Evolutionary conservation across 1,140 invertebrate species (phyloP).

Genomic region (Centruroides sculpturatus): DNA sequence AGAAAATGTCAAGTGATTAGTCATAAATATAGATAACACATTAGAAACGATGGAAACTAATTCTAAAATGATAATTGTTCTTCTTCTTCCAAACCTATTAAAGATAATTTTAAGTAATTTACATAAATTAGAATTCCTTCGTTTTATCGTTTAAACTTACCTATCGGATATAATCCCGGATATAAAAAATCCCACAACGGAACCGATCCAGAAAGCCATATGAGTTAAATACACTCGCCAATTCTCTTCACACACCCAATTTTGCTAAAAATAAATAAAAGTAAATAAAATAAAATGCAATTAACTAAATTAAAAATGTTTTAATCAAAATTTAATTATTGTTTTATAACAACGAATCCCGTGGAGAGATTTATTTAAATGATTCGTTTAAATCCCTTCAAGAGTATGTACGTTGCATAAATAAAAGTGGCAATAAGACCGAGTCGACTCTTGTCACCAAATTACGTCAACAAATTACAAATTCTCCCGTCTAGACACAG

Average conservation of each 20-base stretch:
- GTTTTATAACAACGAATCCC: too few species aligned
- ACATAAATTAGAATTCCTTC: not conserved
- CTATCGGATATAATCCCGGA: conserved; percentile 14
- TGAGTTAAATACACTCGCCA: conserved; percentile 15
- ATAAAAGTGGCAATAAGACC: too few species aligned
- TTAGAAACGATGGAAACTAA: not conserved
- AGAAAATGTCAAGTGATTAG: not conserved
- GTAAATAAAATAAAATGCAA: too few species aligned
- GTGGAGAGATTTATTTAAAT: too few species aligned
- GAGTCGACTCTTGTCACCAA: too few species aligned
- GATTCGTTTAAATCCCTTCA: too few species aligned
- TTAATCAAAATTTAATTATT: too few species aligned
- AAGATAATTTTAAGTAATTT: not conserved
- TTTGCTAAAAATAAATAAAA: conserved; percentile 11
- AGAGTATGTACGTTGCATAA: too few species aligned
- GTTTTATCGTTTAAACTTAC: conserved; percentile 4
- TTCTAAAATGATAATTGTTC: not conserved
- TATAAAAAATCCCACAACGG: conserved; percentile 12
- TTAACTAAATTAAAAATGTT: too few species aligned
- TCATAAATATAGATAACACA: not conserved
- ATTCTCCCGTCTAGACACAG: too few species aligned
- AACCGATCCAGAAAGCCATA: conserved; percentile 15
- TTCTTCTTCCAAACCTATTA: not conserved
- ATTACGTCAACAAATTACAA: too few species aligned
- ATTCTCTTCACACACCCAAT: conserved; percentile 16